phyloP scores from a whole-genome alignment of 1,140 invertebrate species.

The Drosophila aff. region DNA sequence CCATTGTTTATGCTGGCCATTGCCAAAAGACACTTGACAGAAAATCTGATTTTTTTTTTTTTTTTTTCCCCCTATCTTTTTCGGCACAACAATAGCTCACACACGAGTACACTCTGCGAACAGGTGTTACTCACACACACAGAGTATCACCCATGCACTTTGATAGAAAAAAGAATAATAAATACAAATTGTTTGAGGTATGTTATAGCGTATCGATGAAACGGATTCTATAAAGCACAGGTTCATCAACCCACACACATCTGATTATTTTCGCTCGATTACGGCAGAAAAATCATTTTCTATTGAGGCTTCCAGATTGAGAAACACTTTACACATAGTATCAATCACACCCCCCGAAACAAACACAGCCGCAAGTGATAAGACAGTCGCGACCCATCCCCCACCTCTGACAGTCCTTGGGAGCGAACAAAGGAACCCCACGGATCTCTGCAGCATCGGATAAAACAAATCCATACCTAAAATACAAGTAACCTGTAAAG shows the following conservation, averaged over 20 bases:
- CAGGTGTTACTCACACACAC: constrained; percentile 61
- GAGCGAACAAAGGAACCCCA: constrained; percentile 29
- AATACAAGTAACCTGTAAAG: background rate
- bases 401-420: constrained; percentile 36
- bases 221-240: constrained; percentile 10
- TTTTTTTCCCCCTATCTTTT: constrained; percentile 1
- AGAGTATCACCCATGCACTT: constrained; percentile 26
- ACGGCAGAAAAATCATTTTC: constrained; percentile 21
- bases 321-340: constrained; percentile 10
- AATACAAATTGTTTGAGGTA: background rate
- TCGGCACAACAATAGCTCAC: constrained; percentile 36
- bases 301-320: constrained; percentile 26
- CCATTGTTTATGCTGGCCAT: constrained; percentile 74
- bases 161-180: background rate
- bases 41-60: constrained; percentile 35
- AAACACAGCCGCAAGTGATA: constrained; percentile 21
- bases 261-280: constrained; percentile 38
- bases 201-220: constrained; percentile 16
- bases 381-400: constrained; percentile 3
- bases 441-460: background rate
- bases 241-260: constrained; percentile 52
- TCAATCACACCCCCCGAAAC: constrained; percentile 30
- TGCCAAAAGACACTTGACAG: constrained; percentile 79
- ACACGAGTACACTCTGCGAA: constrained; percentile 32
- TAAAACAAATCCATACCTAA: background rate